Percentiles rank a stretch among this genome's conserved stretches.
Evolutionary conservation across 64 coral and sea anemone species (phyloP).

Genomic region (Anthopleura sola): DNA sequence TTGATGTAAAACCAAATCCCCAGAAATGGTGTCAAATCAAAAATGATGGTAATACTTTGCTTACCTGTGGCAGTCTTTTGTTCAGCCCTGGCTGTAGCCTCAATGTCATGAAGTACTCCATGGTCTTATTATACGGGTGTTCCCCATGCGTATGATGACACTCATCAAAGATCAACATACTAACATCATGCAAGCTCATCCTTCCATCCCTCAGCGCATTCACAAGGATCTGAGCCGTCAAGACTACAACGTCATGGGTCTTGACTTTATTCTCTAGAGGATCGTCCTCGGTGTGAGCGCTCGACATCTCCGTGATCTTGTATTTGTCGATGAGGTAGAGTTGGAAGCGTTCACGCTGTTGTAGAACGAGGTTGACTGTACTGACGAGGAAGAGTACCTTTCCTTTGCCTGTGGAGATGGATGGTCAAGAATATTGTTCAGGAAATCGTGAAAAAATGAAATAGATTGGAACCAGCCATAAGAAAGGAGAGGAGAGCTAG

Average conservation of each 20-base stretch:
- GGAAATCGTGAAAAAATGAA: no score
- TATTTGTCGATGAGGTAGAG: slow-evolving; percentile 55
- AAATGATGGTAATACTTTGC: neutral
- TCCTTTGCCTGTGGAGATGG: slow-evolving; percentile 11
- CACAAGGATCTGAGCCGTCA: slow-evolving; percentile 79
- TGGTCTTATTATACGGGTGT: slow-evolving; percentile 84
- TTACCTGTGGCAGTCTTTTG: slow-evolving; percentile 31
- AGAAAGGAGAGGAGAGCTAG: no score
- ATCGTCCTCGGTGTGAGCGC: slow-evolving; percentile 43
- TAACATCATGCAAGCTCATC: slow-evolving; percentile 29
- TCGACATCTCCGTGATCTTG: slow-evolving; percentile 59
- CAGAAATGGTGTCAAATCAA: no score
- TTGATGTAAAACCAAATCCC: no score
- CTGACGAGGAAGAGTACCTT: slow-evolving; percentile 77
- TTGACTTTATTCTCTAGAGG: slow-evolving; percentile 41
- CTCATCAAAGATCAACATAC: slow-evolving; percentile 79
- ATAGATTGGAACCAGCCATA: no score
- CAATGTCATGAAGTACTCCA: slow-evolving; percentile 66
- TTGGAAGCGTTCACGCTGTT: slow-evolving; percentile 74
- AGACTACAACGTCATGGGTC: slow-evolving; percentile 53
- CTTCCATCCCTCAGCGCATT: slow-evolving; percentile 42
- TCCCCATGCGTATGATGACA: slow-evolving; percentile 88
- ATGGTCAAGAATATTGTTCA: neutral
- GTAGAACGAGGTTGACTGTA: slow-evolving; percentile 76
- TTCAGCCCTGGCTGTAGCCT: slow-evolving; percentile 18